Conservation (phyloP, 1,140 invertebrate genomes). For the Drosophila nikananu region DNA sequence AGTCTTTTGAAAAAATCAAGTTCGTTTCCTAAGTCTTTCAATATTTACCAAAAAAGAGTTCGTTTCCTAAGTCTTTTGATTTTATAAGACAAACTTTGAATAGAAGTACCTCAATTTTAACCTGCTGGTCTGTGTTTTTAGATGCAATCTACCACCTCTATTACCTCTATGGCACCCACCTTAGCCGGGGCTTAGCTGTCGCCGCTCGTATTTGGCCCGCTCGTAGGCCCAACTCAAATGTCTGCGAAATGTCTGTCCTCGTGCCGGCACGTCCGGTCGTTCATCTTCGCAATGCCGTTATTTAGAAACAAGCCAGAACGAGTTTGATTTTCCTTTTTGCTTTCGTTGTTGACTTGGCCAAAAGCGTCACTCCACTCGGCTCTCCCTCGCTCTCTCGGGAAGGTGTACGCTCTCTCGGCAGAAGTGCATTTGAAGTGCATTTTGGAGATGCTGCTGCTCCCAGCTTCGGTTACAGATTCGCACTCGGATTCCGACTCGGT, state of each 20-base stretch:
- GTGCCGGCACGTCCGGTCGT: conserved; percentile 62
- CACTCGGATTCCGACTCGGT: conserved; percentile 24
- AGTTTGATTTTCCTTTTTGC: conserved; percentile 58
- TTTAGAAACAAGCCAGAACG: conserved; percentile 80
- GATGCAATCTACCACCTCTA: neutral
- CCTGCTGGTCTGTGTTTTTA: no score
- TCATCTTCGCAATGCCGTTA: conserved; percentile 83
- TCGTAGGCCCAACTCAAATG: conserved; percentile 67
- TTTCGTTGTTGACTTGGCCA: conserved; percentile 68
- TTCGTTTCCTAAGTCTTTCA: conserved; percentile 3
- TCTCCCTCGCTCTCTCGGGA: conserved; percentile 3
- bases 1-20: neutral
- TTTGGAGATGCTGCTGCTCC: conserved; percentile 43
- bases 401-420: conserved; percentile 9
- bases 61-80: neutral
- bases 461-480: conserved; percentile 31
- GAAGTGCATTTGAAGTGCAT: conserved; percentile 34
- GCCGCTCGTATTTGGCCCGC: conserved; percentile 33
- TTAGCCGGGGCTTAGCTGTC: conserved; percentile 26
- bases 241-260: conserved; percentile 63
- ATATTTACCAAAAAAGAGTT: neutral
- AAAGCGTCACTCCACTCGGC: conserved; percentile 47
- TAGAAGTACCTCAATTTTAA: neutral
- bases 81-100: neutral
- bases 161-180: conserved; percentile 12